Percentiles rank a stretch among this genome's conserved stretches.
Evolutionary conservation across 2,113 vertebrate genomes (phyloP).

Genomic region (Lophotis ruficrista): DNA sequence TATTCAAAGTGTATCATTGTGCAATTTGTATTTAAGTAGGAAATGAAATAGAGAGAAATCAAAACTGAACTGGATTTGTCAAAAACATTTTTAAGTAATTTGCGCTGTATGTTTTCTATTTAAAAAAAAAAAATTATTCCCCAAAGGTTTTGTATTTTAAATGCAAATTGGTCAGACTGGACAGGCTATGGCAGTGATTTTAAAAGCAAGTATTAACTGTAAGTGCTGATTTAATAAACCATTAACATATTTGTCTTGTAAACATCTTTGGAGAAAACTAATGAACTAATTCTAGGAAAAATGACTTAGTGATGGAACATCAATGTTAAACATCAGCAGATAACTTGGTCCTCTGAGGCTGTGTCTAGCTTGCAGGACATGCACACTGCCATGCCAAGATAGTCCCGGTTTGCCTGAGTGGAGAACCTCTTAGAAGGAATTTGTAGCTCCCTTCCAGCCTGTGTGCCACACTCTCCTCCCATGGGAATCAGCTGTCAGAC

Average conservation of each 20-base stretch:
- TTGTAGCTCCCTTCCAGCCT: background rate
- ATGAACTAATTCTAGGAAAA: background rate
- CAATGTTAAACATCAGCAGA: background rate
- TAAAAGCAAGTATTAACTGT: background rate
- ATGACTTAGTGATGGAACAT: background rate
- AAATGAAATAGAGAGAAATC: background rate
- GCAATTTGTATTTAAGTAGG: background rate
- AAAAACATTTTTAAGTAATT: background rate
- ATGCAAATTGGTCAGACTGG: background rate
- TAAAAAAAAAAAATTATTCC: background rate
- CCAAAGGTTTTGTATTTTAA: background rate
- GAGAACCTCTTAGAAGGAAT: background rate
- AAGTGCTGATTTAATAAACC: background rate
- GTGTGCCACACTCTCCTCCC: background rate
- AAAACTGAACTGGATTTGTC: background rate
- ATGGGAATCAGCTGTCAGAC: background rate
- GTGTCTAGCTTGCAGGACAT: background rate
- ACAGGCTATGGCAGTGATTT: background rate
- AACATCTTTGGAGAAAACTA: background rate
- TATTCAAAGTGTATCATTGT: rapidly evolving
- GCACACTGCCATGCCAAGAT: background rate
- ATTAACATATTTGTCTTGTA: background rate
- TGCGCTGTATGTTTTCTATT: background rate
- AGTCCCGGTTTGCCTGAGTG: background rate
- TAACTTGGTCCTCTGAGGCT: background rate